A percentile compares a stretch with the other conserved stretches of the same genome.
These are phyloP conservation scores for Alaudala cheleensis DNA, from an alignment of 2,113 vertebrate species.

Conservation along the genomic window DNA sequence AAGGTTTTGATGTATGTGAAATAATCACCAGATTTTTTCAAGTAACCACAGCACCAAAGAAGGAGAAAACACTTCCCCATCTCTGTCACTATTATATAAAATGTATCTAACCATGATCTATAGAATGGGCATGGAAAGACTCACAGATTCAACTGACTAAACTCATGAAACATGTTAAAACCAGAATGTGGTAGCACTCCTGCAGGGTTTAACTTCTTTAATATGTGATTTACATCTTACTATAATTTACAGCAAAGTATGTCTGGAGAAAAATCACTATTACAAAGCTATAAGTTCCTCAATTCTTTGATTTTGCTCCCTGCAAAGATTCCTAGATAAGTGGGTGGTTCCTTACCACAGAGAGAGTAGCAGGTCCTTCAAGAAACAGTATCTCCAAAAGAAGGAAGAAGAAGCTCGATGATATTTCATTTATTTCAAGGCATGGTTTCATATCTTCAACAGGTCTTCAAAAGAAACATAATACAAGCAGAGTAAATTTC, in stretches of 20 bases:
- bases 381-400: constrained; percentile 86
- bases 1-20: neutral
- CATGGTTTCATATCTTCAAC: constrained; percentile 87
- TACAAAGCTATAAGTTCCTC: neutral
- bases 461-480: constrained; percentile 74
- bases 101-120: neutral
- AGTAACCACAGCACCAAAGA: neutral
- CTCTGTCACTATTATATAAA: neutral
- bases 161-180: neutral
- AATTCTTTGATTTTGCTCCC: neutral
- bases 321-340: neutral
- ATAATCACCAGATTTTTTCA: neutral
- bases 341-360: constrained; percentile 75
- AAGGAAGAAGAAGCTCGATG: constrained; percentile 91
- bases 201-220: neutral
- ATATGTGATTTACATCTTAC: neutral
- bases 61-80: neutral
- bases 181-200: neutral
- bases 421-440: constrained; percentile 87
- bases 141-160: neutral
- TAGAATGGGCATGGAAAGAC: neutral
- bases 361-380: constrained; percentile 83
- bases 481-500: neutral
- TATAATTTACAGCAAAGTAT: neutral
- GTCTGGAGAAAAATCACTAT: neutral